Conservation (phyloP, 2,888 invertebrate species). For the Odontomyia ornata region DNA sequence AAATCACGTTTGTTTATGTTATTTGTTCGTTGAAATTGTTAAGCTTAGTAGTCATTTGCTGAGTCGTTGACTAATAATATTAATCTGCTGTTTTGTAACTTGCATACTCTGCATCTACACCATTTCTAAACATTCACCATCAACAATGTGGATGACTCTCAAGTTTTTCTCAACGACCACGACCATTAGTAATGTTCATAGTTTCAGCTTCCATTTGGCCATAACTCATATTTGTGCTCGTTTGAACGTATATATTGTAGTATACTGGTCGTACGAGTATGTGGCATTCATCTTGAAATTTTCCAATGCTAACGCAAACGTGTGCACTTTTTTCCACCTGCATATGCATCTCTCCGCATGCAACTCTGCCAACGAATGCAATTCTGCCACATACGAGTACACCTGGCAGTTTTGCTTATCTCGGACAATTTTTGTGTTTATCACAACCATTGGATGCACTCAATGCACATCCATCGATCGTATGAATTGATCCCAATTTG, state of each 20-base stretch:
- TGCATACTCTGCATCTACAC: neutral
- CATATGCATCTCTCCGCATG: neutral
- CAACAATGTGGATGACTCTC: neutral
- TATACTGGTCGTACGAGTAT: too few relatives aligned
- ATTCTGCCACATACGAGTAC: too few relatives aligned
- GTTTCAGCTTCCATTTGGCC: neutral
- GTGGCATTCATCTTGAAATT: neutral
- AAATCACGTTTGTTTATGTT: constrained; percentile 21
- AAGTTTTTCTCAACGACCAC: too few relatives aligned
- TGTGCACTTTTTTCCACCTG: neutral
- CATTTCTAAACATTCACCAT: neutral
- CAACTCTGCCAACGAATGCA: too few relatives aligned
- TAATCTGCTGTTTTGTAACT: neutral
- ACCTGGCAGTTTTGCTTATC: too few relatives aligned
- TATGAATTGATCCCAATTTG: neutral
- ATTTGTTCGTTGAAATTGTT: neutral
- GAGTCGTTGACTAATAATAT: neutral
- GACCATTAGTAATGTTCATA: too few relatives aligned
- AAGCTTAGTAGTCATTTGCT: neutral
- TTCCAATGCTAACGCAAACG: neutral
- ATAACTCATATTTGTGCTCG: neutral
- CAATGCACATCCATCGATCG: neutral
- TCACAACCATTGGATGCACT: neutral
- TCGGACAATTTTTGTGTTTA: neutral
- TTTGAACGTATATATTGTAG: too few relatives aligned